phyloP scores from a whole-genome alignment of 1,140 invertebrate species.

The Drosophila yakuba region DNA sequence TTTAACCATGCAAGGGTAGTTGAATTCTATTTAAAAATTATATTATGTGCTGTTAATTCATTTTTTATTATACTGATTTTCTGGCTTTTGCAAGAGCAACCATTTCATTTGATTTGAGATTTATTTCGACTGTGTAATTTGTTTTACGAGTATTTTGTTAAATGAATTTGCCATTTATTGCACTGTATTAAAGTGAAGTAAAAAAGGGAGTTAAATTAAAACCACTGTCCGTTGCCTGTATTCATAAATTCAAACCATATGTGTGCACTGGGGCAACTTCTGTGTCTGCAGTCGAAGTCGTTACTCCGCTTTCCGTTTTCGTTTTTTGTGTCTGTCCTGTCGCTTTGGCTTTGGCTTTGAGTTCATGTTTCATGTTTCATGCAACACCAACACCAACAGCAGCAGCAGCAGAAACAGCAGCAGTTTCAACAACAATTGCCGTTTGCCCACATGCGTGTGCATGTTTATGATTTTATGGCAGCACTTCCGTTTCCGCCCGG shows the following conservation, averaged over 20 bases:
- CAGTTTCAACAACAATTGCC: slow-evolving; percentile 53
- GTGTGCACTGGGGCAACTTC: slow-evolving; percentile 28
- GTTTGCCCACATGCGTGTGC: slow-evolving; percentile 71
- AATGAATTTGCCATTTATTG: no score
- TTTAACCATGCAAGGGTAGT: background rate
- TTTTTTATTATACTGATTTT: no score
- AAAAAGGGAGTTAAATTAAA: background rate
- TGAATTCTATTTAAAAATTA: background rate
- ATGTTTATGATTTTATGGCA: slow-evolving; percentile 84
- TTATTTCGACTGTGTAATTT: no score
- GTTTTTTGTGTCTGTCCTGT: slow-evolving; percentile 49
- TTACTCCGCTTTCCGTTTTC: slow-evolving; percentile 13
- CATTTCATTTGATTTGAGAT: no score
- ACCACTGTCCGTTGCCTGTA: slow-evolving; percentile 9
- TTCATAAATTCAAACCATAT: slow-evolving; percentile 12
- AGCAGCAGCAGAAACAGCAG: slow-evolving; percentile 36
- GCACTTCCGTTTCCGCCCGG: slow-evolving; percentile 79
- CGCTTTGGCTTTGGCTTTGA: slow-evolving; percentile 44
- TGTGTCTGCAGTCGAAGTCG: slow-evolving; percentile 56
- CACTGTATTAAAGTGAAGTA: no score
- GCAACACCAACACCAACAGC: slow-evolving; percentile 31
- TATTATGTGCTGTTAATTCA: no score
- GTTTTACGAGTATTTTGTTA: no score
- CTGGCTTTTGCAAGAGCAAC: no score
- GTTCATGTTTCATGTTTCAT: slow-evolving; percentile 67